Conservation (phyloP, 1,140 invertebrate genomes). For the Saccostrea echinata region DNA sequence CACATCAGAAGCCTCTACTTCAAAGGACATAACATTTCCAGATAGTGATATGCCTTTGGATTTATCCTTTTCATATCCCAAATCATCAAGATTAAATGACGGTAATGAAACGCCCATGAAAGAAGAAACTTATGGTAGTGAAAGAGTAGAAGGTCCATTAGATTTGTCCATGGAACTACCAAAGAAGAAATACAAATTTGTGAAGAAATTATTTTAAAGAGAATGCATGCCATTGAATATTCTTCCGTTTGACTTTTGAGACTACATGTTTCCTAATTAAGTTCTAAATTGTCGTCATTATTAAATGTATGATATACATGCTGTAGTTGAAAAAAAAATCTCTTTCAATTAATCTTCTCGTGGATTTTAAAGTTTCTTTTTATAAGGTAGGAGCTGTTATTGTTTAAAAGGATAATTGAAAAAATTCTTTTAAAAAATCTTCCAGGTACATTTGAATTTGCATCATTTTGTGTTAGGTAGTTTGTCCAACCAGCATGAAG, state of each 20-base stretch:
- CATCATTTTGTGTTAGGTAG: background rate
- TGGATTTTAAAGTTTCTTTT: conserved; percentile 1
- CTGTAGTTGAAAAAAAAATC: background rate
- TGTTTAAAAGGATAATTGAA: background rate
- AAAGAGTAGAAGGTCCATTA: background rate
- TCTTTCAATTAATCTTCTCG: background rate
- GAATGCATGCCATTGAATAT: conserved; percentile 2
- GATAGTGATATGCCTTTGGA: background rate
- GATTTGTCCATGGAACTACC: background rate
- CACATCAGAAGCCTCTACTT: no score
- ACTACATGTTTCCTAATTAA: background rate
- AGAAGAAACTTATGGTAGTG: background rate
- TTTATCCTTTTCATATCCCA: background rate
- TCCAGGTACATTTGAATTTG: background rate
- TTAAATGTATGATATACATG: background rate
- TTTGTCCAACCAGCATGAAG: background rate
- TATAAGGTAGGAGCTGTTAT: background rate
- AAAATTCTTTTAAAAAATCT: background rate
- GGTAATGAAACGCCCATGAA: background rate
- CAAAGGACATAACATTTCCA: background rate
- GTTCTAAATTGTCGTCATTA: conserved; percentile 1
- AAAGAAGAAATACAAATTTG: conserved; percentile 13
- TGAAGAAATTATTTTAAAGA: background rate
- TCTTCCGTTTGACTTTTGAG: background rate
- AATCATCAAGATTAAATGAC: background rate